phyloP scores from a whole-genome alignment of 2,888 invertebrate genomes.

The Acanthosepion pharaonis region DNA sequence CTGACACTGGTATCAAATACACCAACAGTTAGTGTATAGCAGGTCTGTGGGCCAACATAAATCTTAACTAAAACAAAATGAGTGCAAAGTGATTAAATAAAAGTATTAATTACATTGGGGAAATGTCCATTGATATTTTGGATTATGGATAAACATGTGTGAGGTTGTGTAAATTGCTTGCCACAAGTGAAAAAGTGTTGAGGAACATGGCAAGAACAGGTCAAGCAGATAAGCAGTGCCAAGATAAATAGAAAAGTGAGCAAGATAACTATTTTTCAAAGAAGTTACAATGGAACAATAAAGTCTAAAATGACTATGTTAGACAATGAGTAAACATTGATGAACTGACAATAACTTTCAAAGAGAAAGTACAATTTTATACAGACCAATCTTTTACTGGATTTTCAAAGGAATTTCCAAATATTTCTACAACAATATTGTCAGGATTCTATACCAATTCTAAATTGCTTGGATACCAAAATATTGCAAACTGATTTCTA shows the following conservation, averaged over 20 bases:
- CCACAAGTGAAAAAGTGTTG: neutral
- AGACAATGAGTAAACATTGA: neutral
- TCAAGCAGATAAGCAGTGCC: neutral
- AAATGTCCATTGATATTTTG: neutral
- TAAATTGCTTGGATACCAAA: neutral
- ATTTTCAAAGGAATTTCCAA: neutral
- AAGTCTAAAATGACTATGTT: neutral
- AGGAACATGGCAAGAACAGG: neutral
- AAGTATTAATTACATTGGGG: neutral
- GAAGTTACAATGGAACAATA: no score
- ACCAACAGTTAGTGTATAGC: constrained; percentile 40
- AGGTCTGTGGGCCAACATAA: neutral
- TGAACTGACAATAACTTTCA: neutral
- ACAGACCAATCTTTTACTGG: neutral
- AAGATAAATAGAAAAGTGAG: neutral
- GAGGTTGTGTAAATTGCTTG: neutral
- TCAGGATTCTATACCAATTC: neutral
- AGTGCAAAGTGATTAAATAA: neutral
- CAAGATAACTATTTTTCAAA: neutral
- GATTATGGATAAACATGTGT: neutral
- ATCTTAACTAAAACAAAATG: neutral
- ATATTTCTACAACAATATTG: neutral
- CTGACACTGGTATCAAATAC: neutral
- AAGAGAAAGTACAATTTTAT: neutral
- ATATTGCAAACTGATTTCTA: neutral